phyloP scores from a whole-genome alignment of 1,140 invertebrate species.

The Drosophila tani region DNA sequence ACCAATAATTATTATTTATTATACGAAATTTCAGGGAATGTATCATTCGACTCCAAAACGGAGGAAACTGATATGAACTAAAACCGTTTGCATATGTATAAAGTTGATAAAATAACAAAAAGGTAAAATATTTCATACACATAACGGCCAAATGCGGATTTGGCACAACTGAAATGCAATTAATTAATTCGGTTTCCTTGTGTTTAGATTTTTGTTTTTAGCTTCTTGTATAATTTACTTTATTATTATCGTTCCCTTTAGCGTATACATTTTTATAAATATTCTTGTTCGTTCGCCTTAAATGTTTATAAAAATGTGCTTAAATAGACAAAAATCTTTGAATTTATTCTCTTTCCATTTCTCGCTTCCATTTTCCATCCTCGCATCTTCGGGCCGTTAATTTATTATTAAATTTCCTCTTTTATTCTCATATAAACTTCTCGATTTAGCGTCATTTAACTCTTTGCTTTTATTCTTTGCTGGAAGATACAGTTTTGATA shows the following conservation, averaged over 20 bases:
- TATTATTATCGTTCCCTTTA: constrained; percentile 77
- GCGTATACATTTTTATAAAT: constrained; percentile 82
- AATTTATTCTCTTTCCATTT: constrained; percentile 59
- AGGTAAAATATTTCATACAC: constrained; percentile 21
- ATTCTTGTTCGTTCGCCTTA: constrained; percentile 62
- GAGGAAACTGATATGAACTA: constrained; percentile 39
- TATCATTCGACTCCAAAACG: constrained; percentile 35
- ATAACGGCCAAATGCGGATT: constrained; percentile 13
- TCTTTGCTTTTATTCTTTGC: constrained; percentile 77
- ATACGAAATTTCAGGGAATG: constrained; percentile 47
- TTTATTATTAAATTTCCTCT: constrained; percentile 50
- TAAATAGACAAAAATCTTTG: constrained; percentile 82
- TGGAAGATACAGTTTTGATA: constrained; percentile 85
- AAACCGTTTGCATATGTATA: constrained; percentile 14
- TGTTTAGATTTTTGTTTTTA: constrained; percentile 51
- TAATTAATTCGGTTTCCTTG: constrained; percentile 18
- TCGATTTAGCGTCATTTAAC: constrained; percentile 64
- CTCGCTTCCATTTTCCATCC: constrained; percentile 38
- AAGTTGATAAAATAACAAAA: constrained; percentile 19
- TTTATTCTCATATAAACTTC: constrained; percentile 67
- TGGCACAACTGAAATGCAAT: constrained; percentile 37
- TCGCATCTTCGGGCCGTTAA: constrained; percentile 45
- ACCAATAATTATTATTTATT: constrained; percentile 81
- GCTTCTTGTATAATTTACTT: constrained; percentile 72
- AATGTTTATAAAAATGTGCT: constrained; percentile 83